Conservation (phyloP, 2,888 invertebrate genomes). For the Mesoligia furuncula region DNA sequence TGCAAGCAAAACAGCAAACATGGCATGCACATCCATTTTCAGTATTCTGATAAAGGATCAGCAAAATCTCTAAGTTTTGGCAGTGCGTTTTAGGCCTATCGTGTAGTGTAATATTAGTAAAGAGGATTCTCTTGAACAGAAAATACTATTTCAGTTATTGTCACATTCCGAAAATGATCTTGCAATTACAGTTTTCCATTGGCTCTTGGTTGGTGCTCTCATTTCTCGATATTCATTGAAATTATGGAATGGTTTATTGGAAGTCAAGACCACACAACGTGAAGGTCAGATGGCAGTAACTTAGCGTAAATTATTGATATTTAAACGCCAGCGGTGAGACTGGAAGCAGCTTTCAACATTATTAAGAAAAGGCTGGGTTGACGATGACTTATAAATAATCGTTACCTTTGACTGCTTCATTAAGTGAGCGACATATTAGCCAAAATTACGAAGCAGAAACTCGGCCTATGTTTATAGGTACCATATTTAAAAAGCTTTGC, state of each 20-base stretch:
- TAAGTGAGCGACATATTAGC: not conserved
- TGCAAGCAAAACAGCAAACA: not conserved
- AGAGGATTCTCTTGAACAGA: not conserved
- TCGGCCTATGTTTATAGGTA: not conserved
- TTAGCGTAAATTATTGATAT: conserved; percentile 35
- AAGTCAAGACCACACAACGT: conserved; percentile 47
- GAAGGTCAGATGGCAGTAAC: conserved; percentile 43
- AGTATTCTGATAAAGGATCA: not conserved
- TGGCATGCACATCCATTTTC: not conserved
- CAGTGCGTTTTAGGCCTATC: not conserved
- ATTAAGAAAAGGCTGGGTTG: not conserved
- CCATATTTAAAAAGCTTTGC: not conserved
- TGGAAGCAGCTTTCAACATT: not conserved
- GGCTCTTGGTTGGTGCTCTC: too few relatives aligned
- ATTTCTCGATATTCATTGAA: conserved; percentile 19
- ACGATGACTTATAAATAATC: not conserved
- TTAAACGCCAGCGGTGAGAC: conserved; percentile 10
- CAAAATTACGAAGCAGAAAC: not conserved
- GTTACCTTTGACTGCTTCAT: not conserved
- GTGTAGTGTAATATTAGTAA: too few relatives aligned
- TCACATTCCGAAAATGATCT: not conserved
- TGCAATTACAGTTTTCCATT: not conserved
- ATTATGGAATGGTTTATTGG: conserved; percentile 33
- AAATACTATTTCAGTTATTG: not conserved
- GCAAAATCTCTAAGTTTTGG: not conserved